Evolutionary conservation across 2,888 invertebrate genomes (phyloP).

Genomic region (Hirudinaria manillensis): DNA sequence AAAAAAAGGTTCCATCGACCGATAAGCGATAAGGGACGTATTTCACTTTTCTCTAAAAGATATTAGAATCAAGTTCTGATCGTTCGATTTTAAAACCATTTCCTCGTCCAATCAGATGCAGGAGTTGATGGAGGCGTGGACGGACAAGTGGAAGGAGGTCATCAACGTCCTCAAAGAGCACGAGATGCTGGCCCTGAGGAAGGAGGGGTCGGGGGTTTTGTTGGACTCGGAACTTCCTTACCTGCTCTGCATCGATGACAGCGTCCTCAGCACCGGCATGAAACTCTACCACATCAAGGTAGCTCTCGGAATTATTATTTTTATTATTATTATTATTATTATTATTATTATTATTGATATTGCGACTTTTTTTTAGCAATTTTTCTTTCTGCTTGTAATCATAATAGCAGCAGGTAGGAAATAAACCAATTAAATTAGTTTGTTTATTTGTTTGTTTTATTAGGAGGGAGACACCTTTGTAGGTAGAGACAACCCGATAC

Average conservation of each 20-base stretch:
- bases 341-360: conserved; percentile 12
- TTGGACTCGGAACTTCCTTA: conserved; percentile 41
- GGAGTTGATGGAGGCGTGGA: conserved; percentile 79
- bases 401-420: too few relatives aligned
- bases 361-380: too few relatives aligned
- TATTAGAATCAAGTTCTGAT: not conserved
- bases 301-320: not conserved
- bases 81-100: not conserved
- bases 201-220: conserved; percentile 75
- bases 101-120: conserved; percentile 44
- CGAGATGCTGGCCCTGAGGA: conserved; percentile 75
- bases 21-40: too few relatives aligned
- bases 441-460: conserved; percentile 16
- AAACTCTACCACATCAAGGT: conserved; percentile 41
- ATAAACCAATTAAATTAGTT: not conserved
- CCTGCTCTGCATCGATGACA: conserved; percentile 40
- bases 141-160: conserved; percentile 77
- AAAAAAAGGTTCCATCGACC: too few relatives aligned
- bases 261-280: conserved; percentile 42
- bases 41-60: not conserved
- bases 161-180: conserved; percentile 72
- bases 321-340: not conserved
- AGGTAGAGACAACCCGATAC: conserved; percentile 68
- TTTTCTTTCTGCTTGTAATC: too few relatives aligned
- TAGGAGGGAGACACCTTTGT: conserved; percentile 79